Evolutionary conservation across 2,888 invertebrate genomes (phyloP).

Genomic region (Sclerodermus sp.): DNA sequence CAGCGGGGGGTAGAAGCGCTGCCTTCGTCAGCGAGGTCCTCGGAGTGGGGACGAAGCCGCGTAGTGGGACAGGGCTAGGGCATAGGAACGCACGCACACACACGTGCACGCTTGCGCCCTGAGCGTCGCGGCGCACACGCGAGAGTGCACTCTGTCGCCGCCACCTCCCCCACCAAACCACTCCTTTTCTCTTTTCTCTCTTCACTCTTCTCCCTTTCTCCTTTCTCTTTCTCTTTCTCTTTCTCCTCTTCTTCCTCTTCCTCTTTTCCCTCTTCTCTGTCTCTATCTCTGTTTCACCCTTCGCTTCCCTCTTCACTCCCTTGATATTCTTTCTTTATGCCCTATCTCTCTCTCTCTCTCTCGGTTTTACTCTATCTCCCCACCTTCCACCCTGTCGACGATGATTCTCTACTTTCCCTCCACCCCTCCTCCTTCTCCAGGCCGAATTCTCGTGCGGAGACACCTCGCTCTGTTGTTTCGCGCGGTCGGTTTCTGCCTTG

Average conservation of each 20-base stretch:
- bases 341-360: no score
- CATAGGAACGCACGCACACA: conserved; percentile 39
- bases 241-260: no score
- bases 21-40: not conserved
- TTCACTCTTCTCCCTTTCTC: no score
- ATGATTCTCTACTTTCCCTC: not conserved
- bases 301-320: no score
- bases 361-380: no score
- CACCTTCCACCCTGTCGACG: conserved; percentile 9
- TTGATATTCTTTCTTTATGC: no score
- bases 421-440: not conserved
- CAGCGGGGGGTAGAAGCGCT: not conserved
- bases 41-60: conserved; percentile 28
- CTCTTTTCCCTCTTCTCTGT: not conserved
- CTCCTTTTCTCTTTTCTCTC: no score
- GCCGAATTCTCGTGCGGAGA: not conserved
- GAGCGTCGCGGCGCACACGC: no score
- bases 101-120: conserved; percentile 41
- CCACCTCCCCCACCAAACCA: conserved; percentile 5
- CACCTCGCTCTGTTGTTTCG: not conserved
- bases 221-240: no score
- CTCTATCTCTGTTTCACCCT: no score
- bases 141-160: conserved; percentile 8
- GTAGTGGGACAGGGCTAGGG: conserved; percentile 36
- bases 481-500: conserved; percentile 1